Conservation (phyloP, 2,888 invertebrate species). For the Lycia hirtaria region DNA sequence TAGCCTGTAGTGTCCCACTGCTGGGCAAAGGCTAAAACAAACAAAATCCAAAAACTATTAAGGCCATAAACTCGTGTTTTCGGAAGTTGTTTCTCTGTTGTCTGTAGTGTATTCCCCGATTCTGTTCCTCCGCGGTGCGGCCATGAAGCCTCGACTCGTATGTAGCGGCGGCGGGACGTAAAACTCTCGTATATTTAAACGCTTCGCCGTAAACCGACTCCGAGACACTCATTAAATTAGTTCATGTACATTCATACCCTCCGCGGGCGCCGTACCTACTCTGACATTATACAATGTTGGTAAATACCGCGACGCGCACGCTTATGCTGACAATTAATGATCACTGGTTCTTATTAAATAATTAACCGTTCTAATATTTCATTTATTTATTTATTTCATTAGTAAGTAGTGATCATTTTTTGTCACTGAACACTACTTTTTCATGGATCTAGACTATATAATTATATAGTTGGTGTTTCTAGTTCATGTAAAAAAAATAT, state of each 20-base stretch:
- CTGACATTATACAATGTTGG: conserved; percentile 11
- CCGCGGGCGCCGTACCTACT: too few relatives aligned
- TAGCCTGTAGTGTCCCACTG: too few relatives aligned
- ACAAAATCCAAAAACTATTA: too few relatives aligned
- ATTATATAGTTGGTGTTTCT: too few relatives aligned
- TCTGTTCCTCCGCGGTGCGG: not conserved
- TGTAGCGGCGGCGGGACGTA: conserved; percentile 41
- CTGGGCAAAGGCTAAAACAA: too few relatives aligned
- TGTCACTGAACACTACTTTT: too few relatives aligned
- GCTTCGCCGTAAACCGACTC: conserved; percentile 51
- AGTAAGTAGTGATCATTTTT: too few relatives aligned
- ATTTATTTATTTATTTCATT: too few relatives aligned
- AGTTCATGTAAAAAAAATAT: too few relatives aligned
- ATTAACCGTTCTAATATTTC: too few relatives aligned
- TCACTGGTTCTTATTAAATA: not conserved
- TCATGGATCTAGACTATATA: too few relatives aligned
- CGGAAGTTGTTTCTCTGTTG: not conserved
- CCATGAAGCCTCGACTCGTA: conserved; percentile 18
- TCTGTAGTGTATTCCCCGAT: too few relatives aligned
- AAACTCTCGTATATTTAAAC: conserved; percentile 63
- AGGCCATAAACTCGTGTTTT: not conserved
- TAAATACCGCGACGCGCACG: conserved; percentile 16
- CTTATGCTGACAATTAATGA: conserved; percentile 1
- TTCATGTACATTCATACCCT: conserved; percentile 43
- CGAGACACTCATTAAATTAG: conserved; percentile 55